Percentiles rank a stretch among this genome's conserved stretches.
phyloP scores from a whole-genome alignment of 2,113 vertebrate species.

The Tragulus kanchil region DNA sequence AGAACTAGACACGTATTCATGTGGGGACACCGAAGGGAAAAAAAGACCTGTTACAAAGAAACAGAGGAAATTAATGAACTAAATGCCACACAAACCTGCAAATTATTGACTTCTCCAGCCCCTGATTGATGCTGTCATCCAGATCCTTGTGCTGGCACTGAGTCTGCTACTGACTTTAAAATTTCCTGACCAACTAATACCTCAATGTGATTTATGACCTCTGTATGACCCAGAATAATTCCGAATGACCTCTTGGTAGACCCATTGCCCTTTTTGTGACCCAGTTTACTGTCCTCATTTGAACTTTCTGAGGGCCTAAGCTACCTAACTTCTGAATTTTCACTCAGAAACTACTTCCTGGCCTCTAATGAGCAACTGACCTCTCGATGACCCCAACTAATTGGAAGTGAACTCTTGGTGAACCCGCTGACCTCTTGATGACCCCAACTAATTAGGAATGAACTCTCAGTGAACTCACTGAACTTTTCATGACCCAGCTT shows the following conservation, averaged over 20 bases:
- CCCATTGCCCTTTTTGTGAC: not conserved
- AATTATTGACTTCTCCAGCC: not conserved
- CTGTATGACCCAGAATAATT: not conserved
- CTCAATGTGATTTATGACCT: not conserved
- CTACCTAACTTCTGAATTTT: conserved; percentile 23
- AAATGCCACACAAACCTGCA: not conserved
- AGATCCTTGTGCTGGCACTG: not conserved
- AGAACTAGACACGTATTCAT: not conserved
- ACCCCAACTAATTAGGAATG: not conserved
- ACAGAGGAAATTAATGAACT: not conserved
- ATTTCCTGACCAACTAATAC: not conserved
- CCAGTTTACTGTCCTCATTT: not conserved
- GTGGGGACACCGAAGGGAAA: not conserved
- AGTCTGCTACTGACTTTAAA: conserved; percentile 33
- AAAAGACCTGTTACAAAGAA: conserved; percentile 33
- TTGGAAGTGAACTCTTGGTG: conserved; percentile 7
- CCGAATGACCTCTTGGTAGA: not conserved
- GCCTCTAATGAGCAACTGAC: not conserved
- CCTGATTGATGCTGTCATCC: not conserved
- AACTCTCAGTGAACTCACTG: not conserved
- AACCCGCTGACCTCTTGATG: not conserved
- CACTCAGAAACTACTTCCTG: conserved; percentile 33
- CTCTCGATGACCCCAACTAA: not conserved
- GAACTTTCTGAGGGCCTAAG: not conserved
- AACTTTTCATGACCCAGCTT: not conserved